These are phyloP conservation scores for Lasioglossum calceatum DNA, from an alignment of 2,888 invertebrate species.

Conservation along the genomic window DNA sequence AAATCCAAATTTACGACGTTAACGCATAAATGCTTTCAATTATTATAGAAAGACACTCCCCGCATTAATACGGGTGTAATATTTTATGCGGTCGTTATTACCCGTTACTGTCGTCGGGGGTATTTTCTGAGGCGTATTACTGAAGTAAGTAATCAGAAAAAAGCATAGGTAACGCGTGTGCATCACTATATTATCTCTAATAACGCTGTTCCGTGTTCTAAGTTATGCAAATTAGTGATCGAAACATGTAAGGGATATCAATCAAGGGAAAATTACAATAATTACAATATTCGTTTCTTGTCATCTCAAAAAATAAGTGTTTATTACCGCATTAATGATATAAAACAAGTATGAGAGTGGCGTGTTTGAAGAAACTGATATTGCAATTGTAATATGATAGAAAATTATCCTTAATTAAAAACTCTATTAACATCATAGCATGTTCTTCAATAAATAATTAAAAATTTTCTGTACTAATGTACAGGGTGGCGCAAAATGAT, in stretches of 20 bases:
- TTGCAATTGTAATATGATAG: too few species aligned
- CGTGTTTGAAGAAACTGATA: too few species aligned
- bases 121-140: conserved; percentile 47
- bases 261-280: not conserved
- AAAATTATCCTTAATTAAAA: not conserved
- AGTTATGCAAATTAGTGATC: conserved; percentile 39
- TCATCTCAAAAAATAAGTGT: not conserved
- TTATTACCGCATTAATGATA: not conserved
- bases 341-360: too few species aligned
- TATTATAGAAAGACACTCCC: conserved; percentile 50
- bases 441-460: not conserved
- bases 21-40: conserved; percentile 60
- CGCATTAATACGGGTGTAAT: conserved; percentile 59
- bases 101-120: conserved; percentile 60
- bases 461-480: not conserved
- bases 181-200: conserved; percentile 43
- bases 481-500: too few species aligned
- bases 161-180: conserved; percentile 14
- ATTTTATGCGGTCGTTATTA: conserved; percentile 63
- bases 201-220: conserved; percentile 40
- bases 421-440: not conserved
- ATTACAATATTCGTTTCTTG: not conserved
- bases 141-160: conserved; percentile 42
- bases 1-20: conserved; percentile 59
- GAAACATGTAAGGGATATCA: conserved; percentile 1